These are phyloP conservation scores for Leptopterna dolabrata DNA, from an alignment of 2,888 invertebrate species.

Conservation along the genomic window DNA sequence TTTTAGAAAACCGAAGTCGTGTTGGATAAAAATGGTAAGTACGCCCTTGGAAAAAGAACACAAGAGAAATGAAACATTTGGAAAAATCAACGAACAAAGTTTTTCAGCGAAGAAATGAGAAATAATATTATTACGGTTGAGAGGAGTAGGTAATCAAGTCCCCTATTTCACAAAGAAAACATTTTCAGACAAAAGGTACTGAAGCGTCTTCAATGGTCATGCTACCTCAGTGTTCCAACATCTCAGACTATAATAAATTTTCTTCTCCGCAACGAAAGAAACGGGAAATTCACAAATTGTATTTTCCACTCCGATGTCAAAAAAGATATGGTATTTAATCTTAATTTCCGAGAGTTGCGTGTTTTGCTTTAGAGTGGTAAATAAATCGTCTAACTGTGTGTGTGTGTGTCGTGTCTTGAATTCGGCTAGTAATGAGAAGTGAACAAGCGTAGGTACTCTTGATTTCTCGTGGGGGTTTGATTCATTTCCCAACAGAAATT, in stretches of 20 bases:
- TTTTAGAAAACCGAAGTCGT: no score
- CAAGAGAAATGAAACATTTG: no score
- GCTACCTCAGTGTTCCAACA: neutral
- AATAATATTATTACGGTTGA: neutral
- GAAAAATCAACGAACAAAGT: neutral
- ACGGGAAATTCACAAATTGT: neutral
- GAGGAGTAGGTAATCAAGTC: conserved; percentile 12
- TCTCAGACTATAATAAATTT: neutral
- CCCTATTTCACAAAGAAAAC: conserved; percentile 13
- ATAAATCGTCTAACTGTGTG: no score
- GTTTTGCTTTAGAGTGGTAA: neutral
- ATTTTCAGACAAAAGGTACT: conserved; percentile 22
- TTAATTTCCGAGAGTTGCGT: neutral
- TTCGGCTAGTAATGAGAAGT: no score
- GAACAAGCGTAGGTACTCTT: no score
- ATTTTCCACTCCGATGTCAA: conserved; percentile 14
- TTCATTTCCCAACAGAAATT: no score
- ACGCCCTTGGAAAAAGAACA: no score
- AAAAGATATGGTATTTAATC: neutral
- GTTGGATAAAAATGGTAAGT: no score
- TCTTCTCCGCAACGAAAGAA: neutral
- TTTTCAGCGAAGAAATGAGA: neutral
- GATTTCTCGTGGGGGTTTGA: no score
- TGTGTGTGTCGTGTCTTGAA: no score
- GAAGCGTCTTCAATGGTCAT: conserved; percentile 4